Conservation (phyloP, 2,113 vertebrate genomes). For the Scatophagus argus region DNA sequence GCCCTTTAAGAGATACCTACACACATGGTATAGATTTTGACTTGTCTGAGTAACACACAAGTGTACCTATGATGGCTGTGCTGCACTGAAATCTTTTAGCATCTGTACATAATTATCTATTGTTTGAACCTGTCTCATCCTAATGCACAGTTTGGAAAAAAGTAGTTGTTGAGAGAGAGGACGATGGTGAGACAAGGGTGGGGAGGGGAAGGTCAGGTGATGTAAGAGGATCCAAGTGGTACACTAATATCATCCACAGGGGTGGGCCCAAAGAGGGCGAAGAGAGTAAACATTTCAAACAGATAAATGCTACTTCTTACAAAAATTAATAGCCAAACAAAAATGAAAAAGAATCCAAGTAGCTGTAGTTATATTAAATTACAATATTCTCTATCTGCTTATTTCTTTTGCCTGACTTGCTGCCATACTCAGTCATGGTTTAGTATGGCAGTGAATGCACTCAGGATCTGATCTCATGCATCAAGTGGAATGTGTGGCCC, state of each 20-base stretch:
- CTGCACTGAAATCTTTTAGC: neutral
- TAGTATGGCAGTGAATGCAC: constrained; percentile 35
- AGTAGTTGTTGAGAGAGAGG: neutral
- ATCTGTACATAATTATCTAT: neutral
- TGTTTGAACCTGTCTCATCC: neutral
- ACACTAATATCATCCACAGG: neutral
- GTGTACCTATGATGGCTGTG: neutral
- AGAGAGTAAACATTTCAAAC: neutral
- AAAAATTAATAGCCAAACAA: neutral
- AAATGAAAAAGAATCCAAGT: neutral
- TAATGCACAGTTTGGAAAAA: constrained; percentile 5
- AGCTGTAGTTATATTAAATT: neutral
- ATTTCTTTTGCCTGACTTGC: constrained; percentile 19
- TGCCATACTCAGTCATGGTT: constrained; percentile 26
- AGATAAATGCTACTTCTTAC: neutral
- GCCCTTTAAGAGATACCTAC: no score
- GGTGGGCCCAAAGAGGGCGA: neutral
- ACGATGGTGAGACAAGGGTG: neutral
- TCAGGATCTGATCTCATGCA: constrained; percentile 39
- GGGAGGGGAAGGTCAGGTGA: neutral
- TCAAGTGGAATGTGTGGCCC: constrained; percentile 41
- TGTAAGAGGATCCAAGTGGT: neutral
- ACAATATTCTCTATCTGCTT: constrained; percentile 2
- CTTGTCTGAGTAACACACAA: neutral
- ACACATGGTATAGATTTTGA: neutral